Conservation (phyloP, 2,113 vertebrate species). For the Trachemys scripta region DNA sequence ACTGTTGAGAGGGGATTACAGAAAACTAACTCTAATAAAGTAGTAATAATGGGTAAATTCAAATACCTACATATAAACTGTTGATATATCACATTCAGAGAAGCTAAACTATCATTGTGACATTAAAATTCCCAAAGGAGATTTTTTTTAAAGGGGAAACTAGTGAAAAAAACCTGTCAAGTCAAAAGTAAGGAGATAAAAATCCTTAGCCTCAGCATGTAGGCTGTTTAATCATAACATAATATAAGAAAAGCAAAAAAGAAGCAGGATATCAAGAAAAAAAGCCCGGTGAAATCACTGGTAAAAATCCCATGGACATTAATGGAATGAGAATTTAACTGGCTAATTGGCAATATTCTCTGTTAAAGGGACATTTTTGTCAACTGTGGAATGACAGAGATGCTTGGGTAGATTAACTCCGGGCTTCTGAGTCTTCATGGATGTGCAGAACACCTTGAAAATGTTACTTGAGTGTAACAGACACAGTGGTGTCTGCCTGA, state of each 20-base stretch:
- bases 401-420: background rate
- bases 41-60: background rate
- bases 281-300: background rate
- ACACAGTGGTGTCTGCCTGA: background rate
- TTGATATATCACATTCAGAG: background rate
- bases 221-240: background rate
- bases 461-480: background rate
- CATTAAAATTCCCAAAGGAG: fast-evolving
- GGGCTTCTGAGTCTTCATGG: background rate
- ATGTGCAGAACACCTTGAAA: background rate
- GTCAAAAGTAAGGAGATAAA: background rate
- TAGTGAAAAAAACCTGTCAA: background rate
- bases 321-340: background rate
- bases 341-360: background rate
- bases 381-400: background rate
- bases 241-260: background rate
- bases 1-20: background rate
- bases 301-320: background rate
- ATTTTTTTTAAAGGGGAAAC: background rate
- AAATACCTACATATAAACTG: background rate
- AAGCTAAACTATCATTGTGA: background rate
- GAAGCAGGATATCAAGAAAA: background rate
- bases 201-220: background rate
- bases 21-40: background rate
- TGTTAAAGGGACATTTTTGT: background rate